phyloP scores from a whole-genome alignment of 2,797 vertebrate species.

The Protonibea diacanthus region DNA sequence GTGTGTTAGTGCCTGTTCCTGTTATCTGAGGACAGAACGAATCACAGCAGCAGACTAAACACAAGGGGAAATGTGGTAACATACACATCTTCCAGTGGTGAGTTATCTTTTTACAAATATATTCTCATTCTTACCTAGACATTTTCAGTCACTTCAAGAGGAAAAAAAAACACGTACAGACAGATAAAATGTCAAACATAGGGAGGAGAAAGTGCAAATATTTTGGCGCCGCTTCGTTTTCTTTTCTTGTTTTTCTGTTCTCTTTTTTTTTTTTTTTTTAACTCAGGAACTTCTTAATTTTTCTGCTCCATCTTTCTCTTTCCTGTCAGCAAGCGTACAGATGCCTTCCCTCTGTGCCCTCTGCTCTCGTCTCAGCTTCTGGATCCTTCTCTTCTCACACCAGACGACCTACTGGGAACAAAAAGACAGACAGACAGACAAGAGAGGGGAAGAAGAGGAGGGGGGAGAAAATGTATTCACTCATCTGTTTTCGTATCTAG shows the following conservation, averaged over 20 bases:
- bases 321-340: conserved; percentile 74
- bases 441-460: background rate
- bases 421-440: conserved; percentile 44
- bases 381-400: conserved; percentile 87
- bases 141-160: conserved; percentile 69
- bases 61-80: conserved; percentile 41
- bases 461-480: conserved; percentile 34
- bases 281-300: conserved; percentile 71
- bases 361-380: conserved; percentile 82
- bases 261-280: conserved; percentile 44
- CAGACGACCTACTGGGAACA: conserved; percentile 91
- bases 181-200: conserved; percentile 78
- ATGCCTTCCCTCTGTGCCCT: conserved; percentile 81
- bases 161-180: conserved; percentile 70
- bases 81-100: conserved; percentile 67
- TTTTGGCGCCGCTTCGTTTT: conserved; percentile 84
- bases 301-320: conserved; percentile 72
- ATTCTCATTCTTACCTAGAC: conserved; percentile 64
- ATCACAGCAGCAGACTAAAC: conserved; percentile 52
- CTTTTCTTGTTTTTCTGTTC: conserved; percentile 59
- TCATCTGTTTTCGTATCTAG: conserved; percentile 36
- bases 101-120: conserved; percentile 71
- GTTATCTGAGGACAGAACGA: conserved; percentile 24
- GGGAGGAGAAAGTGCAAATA: conserved; percentile 90
- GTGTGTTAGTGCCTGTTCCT: conserved; percentile 28